Evolutionary conservation across 1,140 invertebrate genomes (phyloP).

Genomic region (Hylaeus anthracinus): DNA sequence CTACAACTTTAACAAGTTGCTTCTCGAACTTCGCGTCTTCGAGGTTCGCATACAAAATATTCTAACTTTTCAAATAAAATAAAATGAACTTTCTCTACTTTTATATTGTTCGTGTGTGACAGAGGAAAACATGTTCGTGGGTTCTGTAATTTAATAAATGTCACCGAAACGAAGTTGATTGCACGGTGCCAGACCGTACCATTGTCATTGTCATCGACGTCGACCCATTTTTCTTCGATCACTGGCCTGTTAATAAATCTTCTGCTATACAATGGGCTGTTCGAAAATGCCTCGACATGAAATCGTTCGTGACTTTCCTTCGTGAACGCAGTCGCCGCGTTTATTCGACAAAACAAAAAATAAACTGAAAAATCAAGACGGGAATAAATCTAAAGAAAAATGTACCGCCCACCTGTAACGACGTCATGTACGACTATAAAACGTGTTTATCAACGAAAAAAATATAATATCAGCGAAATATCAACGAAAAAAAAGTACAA

Average conservation of each 20-base stretch:
- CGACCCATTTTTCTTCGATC: constrained; percentile 59
- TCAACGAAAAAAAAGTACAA: too few species aligned
- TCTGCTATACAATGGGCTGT: constrained; percentile 6
- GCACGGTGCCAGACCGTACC: constrained; percentile 49
- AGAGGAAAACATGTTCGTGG: background rate
- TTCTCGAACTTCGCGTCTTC: too few species aligned
- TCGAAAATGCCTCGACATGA: constrained; percentile 56
- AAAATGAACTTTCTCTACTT: background rate
- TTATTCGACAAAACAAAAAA: constrained; percentile 9
- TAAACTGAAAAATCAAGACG: background rate
- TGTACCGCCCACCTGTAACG: too few species aligned
- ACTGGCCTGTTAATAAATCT: constrained; percentile 18
- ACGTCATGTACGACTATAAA: background rate
- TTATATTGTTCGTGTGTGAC: background rate
- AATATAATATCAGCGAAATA: too few species aligned
- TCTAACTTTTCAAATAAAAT: background rate
- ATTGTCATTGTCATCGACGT: constrained; percentile 19
- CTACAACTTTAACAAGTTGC: too few species aligned
- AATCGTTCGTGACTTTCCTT: constrained; percentile 37
- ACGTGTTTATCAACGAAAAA: too few species aligned
- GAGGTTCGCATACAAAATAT: too few species aligned
- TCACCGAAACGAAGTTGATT: constrained; percentile 14
- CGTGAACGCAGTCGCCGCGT: constrained; percentile 11
- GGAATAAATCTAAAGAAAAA: background rate
- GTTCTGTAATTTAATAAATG: constrained; percentile 58